phyloP scores from a whole-genome alignment of 2,888 invertebrate genomes.

The Gastrophysa polygoni region DNA sequence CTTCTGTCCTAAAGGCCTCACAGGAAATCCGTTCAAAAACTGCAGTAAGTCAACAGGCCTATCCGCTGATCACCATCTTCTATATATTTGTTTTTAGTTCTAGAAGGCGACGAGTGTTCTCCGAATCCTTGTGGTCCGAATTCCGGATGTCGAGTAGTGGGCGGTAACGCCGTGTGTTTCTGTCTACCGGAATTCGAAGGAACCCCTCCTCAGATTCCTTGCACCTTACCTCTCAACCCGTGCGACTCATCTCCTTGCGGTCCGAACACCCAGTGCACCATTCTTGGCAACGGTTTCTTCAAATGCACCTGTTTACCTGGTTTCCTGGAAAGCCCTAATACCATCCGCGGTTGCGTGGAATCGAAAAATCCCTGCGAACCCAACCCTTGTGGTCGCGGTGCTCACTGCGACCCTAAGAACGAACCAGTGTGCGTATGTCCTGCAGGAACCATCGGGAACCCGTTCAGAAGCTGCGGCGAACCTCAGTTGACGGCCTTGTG shows the following conservation, averaged over 20 bases:
- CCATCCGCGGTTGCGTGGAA: constrained; percentile 83
- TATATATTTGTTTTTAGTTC: constrained; percentile 67
- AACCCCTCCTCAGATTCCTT: constrained; percentile 75
- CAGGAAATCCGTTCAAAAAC: constrained; percentile 88
- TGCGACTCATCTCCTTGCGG: constrained; percentile 88
- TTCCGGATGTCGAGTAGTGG: constrained; percentile 80
- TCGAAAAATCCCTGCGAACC: constrained; percentile 82
- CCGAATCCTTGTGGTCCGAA: constrained; percentile 85
- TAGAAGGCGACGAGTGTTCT: constrained; percentile 83
- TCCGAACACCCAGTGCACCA: constrained; percentile 83
- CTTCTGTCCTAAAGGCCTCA: constrained; percentile 86
- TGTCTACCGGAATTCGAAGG: constrained; percentile 88
- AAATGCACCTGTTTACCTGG: constrained; percentile 87
- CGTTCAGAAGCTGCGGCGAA: constrained; percentile 75
- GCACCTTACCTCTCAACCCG: constrained; percentile 75
- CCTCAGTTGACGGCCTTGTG: constrained; percentile 70
- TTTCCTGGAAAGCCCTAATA: constrained; percentile 85
- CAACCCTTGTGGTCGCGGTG: constrained; percentile 79
- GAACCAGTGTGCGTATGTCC: constrained; percentile 86
- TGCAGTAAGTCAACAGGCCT: constrained; percentile 77
- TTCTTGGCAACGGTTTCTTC: constrained; percentile 78
- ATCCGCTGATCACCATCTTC: constrained; percentile 7
- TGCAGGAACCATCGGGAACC: constrained; percentile 81
- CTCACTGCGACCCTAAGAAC: constrained; percentile 79
- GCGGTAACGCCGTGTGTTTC: constrained; percentile 81